These are phyloP conservation scores for Chymomyza fuscimana DNA, from an alignment of 2,888 invertebrate species.

Conservation along the genomic window DNA sequence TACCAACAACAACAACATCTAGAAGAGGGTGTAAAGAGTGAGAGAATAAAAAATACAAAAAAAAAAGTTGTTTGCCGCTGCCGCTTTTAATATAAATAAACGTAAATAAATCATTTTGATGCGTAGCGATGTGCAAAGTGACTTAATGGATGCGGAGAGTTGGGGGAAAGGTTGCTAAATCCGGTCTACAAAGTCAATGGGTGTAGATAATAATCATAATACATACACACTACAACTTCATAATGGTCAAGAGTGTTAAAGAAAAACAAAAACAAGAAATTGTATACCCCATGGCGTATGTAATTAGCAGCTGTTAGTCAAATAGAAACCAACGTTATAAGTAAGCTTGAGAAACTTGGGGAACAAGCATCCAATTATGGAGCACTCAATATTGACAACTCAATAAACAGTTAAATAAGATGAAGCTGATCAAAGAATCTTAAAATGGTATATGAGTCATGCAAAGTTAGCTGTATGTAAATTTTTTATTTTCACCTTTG, in stretches of 20 bases:
- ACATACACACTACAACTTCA: slow-evolving; percentile 12
- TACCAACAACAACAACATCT: background rate
- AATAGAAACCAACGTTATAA: background rate
- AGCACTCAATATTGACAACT: background rate
- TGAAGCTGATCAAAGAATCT: background rate
- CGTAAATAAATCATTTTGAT: slow-evolving; percentile 68
- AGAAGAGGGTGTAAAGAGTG: background rate
- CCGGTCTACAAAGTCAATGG: slow-evolving; percentile 62
- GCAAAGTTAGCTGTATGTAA: background rate
- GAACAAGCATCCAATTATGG: slow-evolving; percentile 1
- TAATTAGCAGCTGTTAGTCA: slow-evolving; percentile 3
- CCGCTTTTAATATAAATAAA: slow-evolving; percentile 57
- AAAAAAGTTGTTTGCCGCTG: slow-evolving; percentile 48
- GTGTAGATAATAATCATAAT: slow-evolving; percentile 54
- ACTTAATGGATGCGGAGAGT: background rate
- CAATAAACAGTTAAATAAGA: background rate
- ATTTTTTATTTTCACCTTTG: background rate
- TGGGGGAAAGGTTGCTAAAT: slow-evolving; percentile 34
- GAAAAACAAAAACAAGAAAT: slow-evolving; percentile 9
- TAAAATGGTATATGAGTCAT: background rate
- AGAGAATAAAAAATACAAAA: background rate
- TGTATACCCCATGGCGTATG: background rate
- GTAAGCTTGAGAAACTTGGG: background rate
- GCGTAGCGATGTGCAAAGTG: slow-evolving; percentile 44
- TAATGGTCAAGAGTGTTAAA: background rate